Evolutionary conservation across 1,140 invertebrate species (phyloP).

Genomic region (Neodiprion virginianus): DNA sequence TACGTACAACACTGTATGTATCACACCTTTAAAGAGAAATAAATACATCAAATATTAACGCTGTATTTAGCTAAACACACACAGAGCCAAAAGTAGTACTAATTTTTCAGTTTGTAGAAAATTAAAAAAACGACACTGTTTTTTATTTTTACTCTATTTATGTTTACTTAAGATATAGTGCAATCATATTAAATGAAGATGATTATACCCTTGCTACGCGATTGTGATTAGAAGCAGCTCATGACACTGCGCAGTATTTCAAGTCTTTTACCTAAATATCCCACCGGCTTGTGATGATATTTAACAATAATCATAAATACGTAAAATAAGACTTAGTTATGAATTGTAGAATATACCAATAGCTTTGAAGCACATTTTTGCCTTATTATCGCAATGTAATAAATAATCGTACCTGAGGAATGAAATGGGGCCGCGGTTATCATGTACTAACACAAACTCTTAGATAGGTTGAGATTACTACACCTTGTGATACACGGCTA

Average conservation of each 20-base stretch:
- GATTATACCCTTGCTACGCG: not conserved
- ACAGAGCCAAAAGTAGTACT: not conserved
- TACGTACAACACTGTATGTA: constrained; percentile 10
- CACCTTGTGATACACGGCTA: not conserved
- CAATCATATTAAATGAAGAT: not conserved
- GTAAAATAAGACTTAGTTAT: constrained; percentile 27
- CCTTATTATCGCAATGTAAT: constrained; percentile 34
- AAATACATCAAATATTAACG: constrained; percentile 7
- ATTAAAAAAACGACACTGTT: constrained; percentile 12
- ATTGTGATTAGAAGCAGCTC: constrained; percentile 7
- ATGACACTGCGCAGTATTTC: constrained; percentile 38
- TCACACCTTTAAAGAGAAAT: constrained; percentile 15
- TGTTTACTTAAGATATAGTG: constrained; percentile 14
- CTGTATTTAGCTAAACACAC: constrained; percentile 3
- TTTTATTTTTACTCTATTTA: no score
- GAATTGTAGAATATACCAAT: constrained; percentile 11
- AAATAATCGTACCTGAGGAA: not conserved
- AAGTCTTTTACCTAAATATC: constrained; percentile 34
- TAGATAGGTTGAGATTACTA: not conserved
- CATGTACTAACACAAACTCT: not conserved
- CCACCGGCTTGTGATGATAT: constrained; percentile 45
- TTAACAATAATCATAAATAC: constrained; percentile 30
- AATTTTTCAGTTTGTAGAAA: constrained; percentile 11
- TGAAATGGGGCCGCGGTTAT: not conserved
- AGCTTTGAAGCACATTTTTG: constrained; percentile 43